These are phyloP conservation scores for Otolemur garnettii DNA, from an alignment of 2,113 vertebrate genomes.

Conservation along the genomic window DNA sequence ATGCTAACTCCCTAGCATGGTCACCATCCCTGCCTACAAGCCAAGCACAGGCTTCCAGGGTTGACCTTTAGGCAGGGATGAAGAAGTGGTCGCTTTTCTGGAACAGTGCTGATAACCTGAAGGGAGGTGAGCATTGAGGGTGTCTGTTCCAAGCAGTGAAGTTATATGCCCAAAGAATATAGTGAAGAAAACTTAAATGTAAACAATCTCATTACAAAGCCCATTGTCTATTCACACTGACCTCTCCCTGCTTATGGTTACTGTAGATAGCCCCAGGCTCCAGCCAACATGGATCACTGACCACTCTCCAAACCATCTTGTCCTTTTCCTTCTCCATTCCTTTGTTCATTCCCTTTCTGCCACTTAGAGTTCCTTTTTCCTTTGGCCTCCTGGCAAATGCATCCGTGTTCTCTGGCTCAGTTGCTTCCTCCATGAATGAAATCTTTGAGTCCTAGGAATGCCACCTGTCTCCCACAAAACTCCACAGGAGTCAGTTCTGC, in stretches of 20 bases:
- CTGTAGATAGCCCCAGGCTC: neutral
- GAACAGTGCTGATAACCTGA: neutral
- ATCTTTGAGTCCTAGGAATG: neutral
- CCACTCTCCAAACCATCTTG: neutral
- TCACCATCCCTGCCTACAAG: neutral
- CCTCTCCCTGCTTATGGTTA: neutral
- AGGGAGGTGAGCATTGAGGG: neutral
- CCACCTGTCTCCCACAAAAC: neutral
- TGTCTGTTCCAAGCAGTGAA: neutral
- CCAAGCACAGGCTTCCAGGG: neutral
- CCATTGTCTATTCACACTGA: neutral
- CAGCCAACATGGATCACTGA: neutral
- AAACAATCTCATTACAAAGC: neutral
- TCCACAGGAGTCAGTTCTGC: rapidly evolving
- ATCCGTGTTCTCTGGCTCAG: neutral
- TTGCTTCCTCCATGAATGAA: neutral
- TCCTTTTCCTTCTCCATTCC: neutral
- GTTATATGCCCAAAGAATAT: neutral
- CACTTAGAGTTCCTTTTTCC: neutral
- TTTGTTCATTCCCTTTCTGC: neutral
- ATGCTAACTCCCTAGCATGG: neutral
- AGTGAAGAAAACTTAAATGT: neutral
- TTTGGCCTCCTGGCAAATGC: neutral
- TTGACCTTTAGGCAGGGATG: neutral
- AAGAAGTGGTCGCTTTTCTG: neutral